These are phyloP conservation scores for Vespertilio murinus DNA, from an alignment of 2,797 vertebrate genomes.

Conservation along the genomic window DNA sequence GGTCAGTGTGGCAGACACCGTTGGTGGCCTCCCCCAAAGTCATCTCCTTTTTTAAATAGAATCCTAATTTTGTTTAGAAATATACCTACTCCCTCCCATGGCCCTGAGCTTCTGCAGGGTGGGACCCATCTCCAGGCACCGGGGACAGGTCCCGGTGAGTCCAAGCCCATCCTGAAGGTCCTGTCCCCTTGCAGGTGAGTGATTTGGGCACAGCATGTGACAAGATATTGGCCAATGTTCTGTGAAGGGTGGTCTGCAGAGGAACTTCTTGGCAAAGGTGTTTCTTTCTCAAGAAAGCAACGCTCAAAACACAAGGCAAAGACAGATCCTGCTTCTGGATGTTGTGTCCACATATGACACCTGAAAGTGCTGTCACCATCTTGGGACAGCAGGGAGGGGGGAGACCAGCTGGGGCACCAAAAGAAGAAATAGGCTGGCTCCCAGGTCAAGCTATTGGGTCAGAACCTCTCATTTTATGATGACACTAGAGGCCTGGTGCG, in stretches of 20 bases:
- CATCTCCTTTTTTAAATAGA: background rate
- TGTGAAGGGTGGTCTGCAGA: background rate
- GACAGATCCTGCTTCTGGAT: background rate
- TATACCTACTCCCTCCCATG: background rate
- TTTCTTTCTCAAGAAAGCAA: background rate
- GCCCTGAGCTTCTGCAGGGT: background rate
- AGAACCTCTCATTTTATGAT: background rate
- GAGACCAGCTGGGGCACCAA: rapidly evolving
- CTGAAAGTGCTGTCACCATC: background rate
- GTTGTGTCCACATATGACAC: background rate
- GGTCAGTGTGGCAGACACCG: background rate
- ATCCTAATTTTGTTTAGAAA: background rate
- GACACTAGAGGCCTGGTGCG: background rate
- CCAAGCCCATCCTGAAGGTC: background rate
- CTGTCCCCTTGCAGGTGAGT: background rate
- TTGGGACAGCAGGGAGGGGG: rapidly evolving
- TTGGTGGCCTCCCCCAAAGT: background rate
- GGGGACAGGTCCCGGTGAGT: background rate
- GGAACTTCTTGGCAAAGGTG: background rate
- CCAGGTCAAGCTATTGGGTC: background rate
- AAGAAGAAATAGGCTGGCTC: rapidly evolving
- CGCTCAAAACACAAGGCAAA: background rate
- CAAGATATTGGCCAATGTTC: background rate
- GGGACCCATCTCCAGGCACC: background rate
- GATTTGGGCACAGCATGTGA: background rate